A percentile compares a stretch with the other conserved stretches of the same genome.
phyloP scores from a whole-genome alignment of 2,797 vertebrate species.

The Erithacus rubecula region DNA sequence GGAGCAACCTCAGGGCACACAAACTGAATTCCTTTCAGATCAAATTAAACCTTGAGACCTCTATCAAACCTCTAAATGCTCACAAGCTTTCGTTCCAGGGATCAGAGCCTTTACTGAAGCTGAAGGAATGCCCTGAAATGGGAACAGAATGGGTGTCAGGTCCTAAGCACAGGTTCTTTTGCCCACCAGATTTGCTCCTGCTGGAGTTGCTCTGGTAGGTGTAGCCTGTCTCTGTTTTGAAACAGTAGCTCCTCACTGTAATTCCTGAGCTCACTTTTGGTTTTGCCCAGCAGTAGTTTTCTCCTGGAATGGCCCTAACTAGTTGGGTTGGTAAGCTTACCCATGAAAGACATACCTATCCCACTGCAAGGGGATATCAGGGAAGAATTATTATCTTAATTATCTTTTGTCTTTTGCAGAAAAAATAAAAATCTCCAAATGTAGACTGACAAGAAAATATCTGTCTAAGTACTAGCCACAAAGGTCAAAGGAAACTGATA shows the following conservation, averaged over 20 bases:
- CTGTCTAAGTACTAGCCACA: not conserved
- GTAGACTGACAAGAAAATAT: not conserved
- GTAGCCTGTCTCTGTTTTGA: not conserved
- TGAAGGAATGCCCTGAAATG: not conserved
- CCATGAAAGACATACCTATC: not conserved
- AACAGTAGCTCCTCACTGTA: not conserved
- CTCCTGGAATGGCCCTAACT: not conserved
- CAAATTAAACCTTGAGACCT: not conserved
- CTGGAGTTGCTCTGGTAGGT: not conserved
- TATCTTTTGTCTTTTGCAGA: not conserved
- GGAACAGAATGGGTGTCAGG: not conserved
- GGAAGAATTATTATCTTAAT: not conserved
- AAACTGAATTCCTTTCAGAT: not conserved
- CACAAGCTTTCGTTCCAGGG: not conserved
- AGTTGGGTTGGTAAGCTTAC: not conserved
- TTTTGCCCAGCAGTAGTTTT: not conserved
- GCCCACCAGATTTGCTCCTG: not conserved
- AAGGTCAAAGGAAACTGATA: constrained; percentile 46
- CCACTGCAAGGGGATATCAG: not conserved
- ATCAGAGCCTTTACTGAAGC: not conserved
- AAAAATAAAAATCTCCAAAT: not conserved
- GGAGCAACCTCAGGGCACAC: not conserved
- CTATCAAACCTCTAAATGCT: not conserved
- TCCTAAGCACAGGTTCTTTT: not conserved
- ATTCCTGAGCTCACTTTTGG: not conserved